phyloP scores from a whole-genome alignment of 2,797 vertebrate genomes.

The Dermochelys coriacea region DNA sequence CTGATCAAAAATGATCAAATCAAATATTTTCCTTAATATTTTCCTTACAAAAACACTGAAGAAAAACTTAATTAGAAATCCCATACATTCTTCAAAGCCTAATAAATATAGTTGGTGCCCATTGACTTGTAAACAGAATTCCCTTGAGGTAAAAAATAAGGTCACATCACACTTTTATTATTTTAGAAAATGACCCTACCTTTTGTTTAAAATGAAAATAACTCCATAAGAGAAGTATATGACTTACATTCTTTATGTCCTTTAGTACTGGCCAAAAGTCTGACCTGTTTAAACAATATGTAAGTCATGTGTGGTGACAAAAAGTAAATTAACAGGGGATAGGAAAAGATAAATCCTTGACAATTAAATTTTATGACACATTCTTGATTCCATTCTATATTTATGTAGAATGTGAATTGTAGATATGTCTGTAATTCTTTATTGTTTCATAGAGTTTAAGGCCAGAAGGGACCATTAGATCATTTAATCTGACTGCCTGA shows the following conservation, averaged over 20 bases:
- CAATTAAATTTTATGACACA: not conserved
- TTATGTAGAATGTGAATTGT: not conserved
- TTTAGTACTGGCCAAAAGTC: not conserved
- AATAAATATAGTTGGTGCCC: not conserved
- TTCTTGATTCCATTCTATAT: not conserved
- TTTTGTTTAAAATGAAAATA: not conserved
- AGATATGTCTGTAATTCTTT: not conserved
- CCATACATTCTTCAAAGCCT: not conserved
- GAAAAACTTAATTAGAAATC: not conserved
- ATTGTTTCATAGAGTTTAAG: not conserved
- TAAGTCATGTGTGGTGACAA: not conserved
- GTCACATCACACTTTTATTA: not conserved
- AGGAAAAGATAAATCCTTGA: not conserved
- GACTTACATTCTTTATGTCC: not conserved
- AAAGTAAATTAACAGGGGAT: not conserved
- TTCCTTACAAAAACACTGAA: not conserved
- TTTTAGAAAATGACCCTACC: rapidly evolving
- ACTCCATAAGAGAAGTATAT: not conserved
- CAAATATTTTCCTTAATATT: rapidly evolving
- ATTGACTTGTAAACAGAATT: rapidly evolving
- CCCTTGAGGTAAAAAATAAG: not conserved
- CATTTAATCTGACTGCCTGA: not conserved
- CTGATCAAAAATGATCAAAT: not conserved
- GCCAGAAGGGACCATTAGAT: not conserved
- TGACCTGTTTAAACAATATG: not conserved